A percentile compares a stretch with the other conserved stretches of the same genome.
phyloP scores from a whole-genome alignment of 2,113 vertebrate species.

The Tachysurus vachellii region DNA sequence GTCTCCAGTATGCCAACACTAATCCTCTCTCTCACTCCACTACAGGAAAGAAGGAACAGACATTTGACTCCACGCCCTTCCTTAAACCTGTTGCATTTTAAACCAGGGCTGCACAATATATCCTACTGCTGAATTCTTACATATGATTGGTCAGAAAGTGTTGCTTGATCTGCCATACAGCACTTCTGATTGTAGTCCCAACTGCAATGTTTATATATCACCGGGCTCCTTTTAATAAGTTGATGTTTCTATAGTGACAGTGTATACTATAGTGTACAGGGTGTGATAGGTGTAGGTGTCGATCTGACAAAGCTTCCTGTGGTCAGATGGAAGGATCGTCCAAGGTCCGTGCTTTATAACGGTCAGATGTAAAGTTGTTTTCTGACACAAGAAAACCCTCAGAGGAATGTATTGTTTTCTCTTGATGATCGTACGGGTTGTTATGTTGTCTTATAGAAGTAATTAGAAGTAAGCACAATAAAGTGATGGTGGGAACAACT shows the following conservation, averaged over 20 bases:
- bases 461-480: neutral
- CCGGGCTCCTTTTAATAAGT: neutral
- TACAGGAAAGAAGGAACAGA: neutral
- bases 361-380: neutral
- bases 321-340: neutral
- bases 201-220: neutral
- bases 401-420: neutral
- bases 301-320: neutral
- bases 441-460: neutral
- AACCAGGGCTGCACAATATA: neutral
- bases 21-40: neutral
- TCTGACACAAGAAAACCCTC: neutral
- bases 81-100: conserved; percentile 5
- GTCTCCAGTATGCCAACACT: neutral
- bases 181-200: neutral
- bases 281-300: neutral
- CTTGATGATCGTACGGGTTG: neutral
- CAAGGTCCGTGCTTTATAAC: neutral
- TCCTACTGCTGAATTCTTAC: too few species aligned
- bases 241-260: neutral
- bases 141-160: neutral
- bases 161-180: neutral
- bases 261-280: neutral
- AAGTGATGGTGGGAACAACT: neutral
- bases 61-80: neutral